Evolutionary conservation across 2,113 vertebrate species (phyloP), one percentile per base, ranked within the genome.

Genomic region (Amphiprion percula): DNA sequence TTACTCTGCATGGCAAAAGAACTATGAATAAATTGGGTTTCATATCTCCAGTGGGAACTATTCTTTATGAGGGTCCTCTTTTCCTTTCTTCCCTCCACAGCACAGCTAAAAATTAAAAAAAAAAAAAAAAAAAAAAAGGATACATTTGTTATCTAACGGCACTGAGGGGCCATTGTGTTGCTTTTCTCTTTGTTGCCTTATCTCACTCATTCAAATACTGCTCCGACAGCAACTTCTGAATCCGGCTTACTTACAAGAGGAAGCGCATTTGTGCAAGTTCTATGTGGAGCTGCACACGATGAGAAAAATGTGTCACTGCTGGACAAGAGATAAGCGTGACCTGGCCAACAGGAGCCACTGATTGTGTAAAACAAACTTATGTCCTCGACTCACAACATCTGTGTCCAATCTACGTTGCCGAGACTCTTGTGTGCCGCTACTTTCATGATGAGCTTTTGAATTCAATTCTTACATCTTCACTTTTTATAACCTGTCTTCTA

Each of bases 141-240:
- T 81, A 80, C 66, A 84, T 91, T 93, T 88, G 88, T 90, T 90
- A 93, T 90, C 79, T 86, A 54, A 39, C 30, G 41, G 56, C 75
- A 87, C 75, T 66, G 61, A 83, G 63, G 64, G 78, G 81, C 87
- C 83, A 87, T 92, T 91, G 82, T 90, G 89, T 82, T 77, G 79
- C 83, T 72, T 88, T 90, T 87, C 54, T 74, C 63, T 85, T 70
- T 49, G 11, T 73, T 68, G 69, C 80, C 85, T 93, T 93, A 94
- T 93, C 92, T 86, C 67, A 59, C 69, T 83, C 87, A 90, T 94
- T 93, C 83, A 88, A 89, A 91, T 94, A 91, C 88, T 83, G 92
- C 88, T 82, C 71, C 17, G 46, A 78, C 79, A 88, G 90, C 92
- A 92, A 91, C 77, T 92, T 92, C 67, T 75, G 87, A 85, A 88